Base-by-base conservation (phyloP, 2,888 invertebrate genomes). In the Cerastis leucographa region DNA sequence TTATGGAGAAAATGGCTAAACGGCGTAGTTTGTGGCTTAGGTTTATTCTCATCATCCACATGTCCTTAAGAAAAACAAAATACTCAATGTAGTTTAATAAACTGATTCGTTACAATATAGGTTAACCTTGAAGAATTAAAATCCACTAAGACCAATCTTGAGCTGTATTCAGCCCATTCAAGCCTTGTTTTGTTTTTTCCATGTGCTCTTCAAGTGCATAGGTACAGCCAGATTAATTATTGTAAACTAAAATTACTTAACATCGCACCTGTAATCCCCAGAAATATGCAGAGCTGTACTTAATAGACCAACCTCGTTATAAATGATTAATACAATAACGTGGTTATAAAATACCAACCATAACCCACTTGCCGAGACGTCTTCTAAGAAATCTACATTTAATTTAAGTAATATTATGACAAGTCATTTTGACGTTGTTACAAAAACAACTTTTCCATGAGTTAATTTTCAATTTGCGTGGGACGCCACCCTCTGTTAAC, bases 1-100 rank as follows among this genome's bases (percentile, higher is more conserved):
- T 90, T 89, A 91, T 86, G 87, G 78, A 80, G 81, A 83, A 85
- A 90, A 87, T 65, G 59, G 79, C 71, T 84, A 81, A 76, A 76
- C 51, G 9, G 19, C 9, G n/a, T 17, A 56, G 54, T 64, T 42
- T 64, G 8, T 42, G 42, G 42, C 8, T n/a, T 29, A 19, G 3
- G 29, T 61, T 29, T 29, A 29, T 29, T 29, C 19, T 61, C 9
- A 61, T 35, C 19, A 35, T 19, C 5, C 9, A 61, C 19, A 59
- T 59, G 29, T 17, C 9, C 19, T 1, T 19, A 1, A 29, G 8
- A 59, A 19, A 12, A 56, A 22, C 22, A 22, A 51, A 22, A 22
- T 51, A 9, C 3, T 51, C 22, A 51, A 56, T 9, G 29, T 9
- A 56, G 14, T 4, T 17, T 56, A 14, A 7, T 29, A 2, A 56